Percentiles rank a stretch among this genome's conserved stretches.
These are phyloP conservation scores for Siniperca chuatsi DNA, from an alignment of 2,113 vertebrate species.

Conservation along the genomic window DNA sequence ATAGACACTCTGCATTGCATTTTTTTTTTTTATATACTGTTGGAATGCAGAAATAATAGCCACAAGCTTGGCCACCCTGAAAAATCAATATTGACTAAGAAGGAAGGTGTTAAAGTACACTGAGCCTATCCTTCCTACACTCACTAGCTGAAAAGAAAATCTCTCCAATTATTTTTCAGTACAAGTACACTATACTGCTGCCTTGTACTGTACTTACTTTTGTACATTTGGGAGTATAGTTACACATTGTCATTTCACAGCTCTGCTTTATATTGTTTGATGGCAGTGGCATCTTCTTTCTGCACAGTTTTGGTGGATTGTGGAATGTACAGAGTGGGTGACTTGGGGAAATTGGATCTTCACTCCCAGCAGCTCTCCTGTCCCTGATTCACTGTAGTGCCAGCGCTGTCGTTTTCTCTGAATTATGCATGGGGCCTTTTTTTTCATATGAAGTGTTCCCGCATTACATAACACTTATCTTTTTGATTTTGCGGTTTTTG, in stretches of 20 bases:
- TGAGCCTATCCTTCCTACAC: not conserved
- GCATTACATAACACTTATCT: constrained; percentile 55
- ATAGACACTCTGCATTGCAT: constrained; percentile 19
- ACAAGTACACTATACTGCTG: not conserved
- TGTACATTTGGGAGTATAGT: not conserved
- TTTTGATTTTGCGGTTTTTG: constrained; percentile 52
- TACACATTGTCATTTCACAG: constrained; percentile 9
- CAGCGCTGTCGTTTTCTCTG: constrained; percentile 61
- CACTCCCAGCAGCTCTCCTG: constrained; percentile 46
- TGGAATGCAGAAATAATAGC: constrained; percentile 45
- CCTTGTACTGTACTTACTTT: not conserved
- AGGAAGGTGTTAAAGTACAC: constrained; percentile 3
- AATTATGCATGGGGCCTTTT: constrained; percentile 72
- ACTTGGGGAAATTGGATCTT: constrained; percentile 67
- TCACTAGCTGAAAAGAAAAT: not conserved
- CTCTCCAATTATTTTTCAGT: not conserved
- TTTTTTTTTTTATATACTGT: constrained; percentile 13
- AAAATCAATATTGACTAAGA: constrained; percentile 57
- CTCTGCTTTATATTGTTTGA: constrained; percentile 29
- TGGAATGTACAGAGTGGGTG: constrained; percentile 37
- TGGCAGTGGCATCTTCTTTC: constrained; percentile 26
- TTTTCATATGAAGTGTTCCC: constrained; percentile 39
- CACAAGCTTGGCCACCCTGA: constrained; percentile 25
- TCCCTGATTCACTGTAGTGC: constrained; percentile 64
- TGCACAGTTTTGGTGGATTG: constrained; percentile 8